Percentiles rank a stretch among this genome's conserved stretches.
These are phyloP conservation scores for Lagenorhynchus albirostris DNA, from an alignment of 2,113 vertebrate genomes.

Conservation along the genomic window DNA sequence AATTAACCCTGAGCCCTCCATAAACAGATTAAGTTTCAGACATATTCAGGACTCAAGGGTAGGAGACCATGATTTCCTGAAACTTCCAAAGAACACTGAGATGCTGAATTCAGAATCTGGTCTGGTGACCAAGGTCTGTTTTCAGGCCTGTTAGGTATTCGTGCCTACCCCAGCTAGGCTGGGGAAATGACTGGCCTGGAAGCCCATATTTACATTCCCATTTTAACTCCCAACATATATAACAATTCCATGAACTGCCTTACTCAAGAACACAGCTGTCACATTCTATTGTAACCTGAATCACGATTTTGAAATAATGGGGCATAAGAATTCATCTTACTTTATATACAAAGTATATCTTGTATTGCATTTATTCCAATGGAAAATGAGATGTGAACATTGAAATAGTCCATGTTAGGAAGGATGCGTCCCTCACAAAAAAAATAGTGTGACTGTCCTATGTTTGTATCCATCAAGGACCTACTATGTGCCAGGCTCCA, in stretches of 20 bases:
- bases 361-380: neutral
- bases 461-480: neutral
- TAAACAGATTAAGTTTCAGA: neutral
- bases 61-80: neutral
- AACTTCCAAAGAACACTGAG: neutral
- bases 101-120: neutral
- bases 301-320: neutral
- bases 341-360: neutral
- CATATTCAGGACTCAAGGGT: neutral
- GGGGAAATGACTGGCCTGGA: neutral
- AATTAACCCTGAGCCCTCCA: neutral
- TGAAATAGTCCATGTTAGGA: neutral
- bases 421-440: neutral
- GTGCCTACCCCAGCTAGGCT: neutral
- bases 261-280: neutral
- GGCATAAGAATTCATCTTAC: neutral
- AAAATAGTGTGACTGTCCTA: neutral
- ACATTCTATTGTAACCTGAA: slow-evolving; percentile 10
- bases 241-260: neutral
- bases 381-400: neutral
- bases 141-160: neutral
- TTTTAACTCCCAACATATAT: neutral
- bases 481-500: neutral
- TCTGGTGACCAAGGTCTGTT: neutral
- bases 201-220: neutral